phyloP scores from a whole-genome alignment of 2,797 vertebrate genomes.

The Melanogrammus aeglefinus region DNA sequence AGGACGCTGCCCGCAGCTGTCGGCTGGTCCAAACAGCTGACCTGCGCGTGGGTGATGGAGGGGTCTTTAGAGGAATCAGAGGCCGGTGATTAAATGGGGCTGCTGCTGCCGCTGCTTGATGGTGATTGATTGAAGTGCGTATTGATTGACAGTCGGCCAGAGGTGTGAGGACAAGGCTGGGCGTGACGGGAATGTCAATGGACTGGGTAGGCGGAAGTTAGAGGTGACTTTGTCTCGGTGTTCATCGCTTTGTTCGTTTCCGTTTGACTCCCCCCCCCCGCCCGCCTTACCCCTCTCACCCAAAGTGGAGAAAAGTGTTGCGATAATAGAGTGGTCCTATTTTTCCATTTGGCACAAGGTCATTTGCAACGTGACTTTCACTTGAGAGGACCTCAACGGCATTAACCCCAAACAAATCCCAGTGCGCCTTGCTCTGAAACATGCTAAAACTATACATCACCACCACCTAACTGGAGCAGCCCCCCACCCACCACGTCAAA shows the following conservation, averaged over 20 bases:
- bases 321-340: no score
- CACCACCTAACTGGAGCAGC: no score
- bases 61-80: constrained; percentile 37
- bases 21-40: constrained; percentile 30
- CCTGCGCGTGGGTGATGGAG: constrained; percentile 24
- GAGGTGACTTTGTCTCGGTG: constrained; percentile 52
- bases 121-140: constrained; percentile 41
- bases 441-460: no score
- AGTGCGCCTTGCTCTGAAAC: no score
- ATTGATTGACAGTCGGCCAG: constrained; percentile 54
- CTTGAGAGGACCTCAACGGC: background rate
- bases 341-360: background rate
- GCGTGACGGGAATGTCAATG: constrained; percentile 35
- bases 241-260: background rate
- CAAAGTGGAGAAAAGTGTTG: background rate
- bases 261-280: background rate
- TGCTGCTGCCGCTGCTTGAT: constrained; percentile 14
- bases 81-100: constrained; percentile 45
- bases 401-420: no score
- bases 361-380: background rate
- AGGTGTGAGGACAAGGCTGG: constrained; percentile 43
- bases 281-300: no score
- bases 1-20: constrained; percentile 20
- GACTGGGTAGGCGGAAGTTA: constrained; percentile 18
- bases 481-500: no score